Base-by-base conservation (phyloP, 2,113 vertebrate genomes). In the Strigops habroptila region DNA sequence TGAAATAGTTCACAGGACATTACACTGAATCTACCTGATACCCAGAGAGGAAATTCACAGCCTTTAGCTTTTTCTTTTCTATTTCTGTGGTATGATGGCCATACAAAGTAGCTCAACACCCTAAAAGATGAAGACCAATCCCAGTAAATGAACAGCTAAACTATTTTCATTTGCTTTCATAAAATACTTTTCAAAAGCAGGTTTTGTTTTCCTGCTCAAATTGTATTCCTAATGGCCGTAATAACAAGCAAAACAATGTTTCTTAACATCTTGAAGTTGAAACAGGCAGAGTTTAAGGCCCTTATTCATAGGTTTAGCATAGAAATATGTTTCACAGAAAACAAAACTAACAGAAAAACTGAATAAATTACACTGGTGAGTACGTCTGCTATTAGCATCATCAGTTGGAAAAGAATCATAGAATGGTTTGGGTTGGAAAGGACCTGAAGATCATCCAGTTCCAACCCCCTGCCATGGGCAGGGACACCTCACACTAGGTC, bases 1-100 rank as follows among this genome's bases (percentile, higher is more conserved):
- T 94, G 95, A 97, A 97, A 92, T 88, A 93, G 90, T 95, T 97
- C 95, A 94, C 81, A 83, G 97, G 93, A 86, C 86, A 93, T 91
- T 95, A 70, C 68, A 88, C 9, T 37, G 84, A 85, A 93, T 90
- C 74, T 91, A 79, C 81, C 93, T 92, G 90, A 94, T 87, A 93
- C 9, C 25, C 57, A 94, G 57, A 91, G 48, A 90, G 67, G 46
- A 96, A 95, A 82, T 60, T 68, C 77, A 79, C 5, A 18, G 59
- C 57, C 91, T 78, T 80, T 64, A 80, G 76, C 12, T 76, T 90
- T 91, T 91, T 64, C 74, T 96, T 79, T 88, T 59, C 8, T 64
- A 90, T 93, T 88, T 95, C 70, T 95, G 68, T 74, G n/a, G 25
- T 43, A 68, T 27, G 43, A 83, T 64, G 55, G 68, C 60, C 52